Evolutionary conservation across 1,140 invertebrate species (phyloP), one percentile per base, ranked within the genome.

Genomic region (Macrobrachium nipponense): DNA sequence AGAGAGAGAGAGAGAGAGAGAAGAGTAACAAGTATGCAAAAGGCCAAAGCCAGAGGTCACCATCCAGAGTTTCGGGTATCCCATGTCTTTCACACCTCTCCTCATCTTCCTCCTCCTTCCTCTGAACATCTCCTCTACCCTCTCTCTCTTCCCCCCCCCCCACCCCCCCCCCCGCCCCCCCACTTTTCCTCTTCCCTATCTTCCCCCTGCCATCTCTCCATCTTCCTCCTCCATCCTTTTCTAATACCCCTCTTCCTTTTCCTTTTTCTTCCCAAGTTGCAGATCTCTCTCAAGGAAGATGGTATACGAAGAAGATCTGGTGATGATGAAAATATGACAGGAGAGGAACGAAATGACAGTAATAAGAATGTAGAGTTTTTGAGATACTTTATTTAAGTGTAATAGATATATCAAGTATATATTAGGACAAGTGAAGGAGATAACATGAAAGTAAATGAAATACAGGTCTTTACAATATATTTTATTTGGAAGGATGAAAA

Each of bases 1-100:
- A 68, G 64, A 27, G 64, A 68, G 64, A 27, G 70, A 36, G 73
- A 17, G 44, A 76, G 73, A 20, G 73, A 58, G 36, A 76, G 73
- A 76, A 36, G 73, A 58, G 73, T 76, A 51, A 51, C 8, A 51
- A 58, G 73, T 58, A 58, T 76, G 44, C 59, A 58, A 76, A 76
- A 51, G 73, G 73, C 73, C 59, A 58, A 44, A 58, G 73, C 73
- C 73, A 44, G 73, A n/a, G 43, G 44, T 44, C 44, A 44, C 73
- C 73, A 27, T 27, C 70, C 36, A 20, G 43, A n/a, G 73, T 76
- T 43, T 76, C 44, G 51, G 73, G 51, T 73, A 36, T 51, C 70
- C 18, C 36, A 36, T 27, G 18, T 73, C 70, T 12, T 18, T 73
- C 51, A 14, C 18, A 18, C 23, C 70, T 73, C 23, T 68, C 51